These are phyloP conservation scores for Willowsia nigromaculata DNA, from an alignment of 2,888 invertebrate genomes.

Conservation along the genomic window DNA sequence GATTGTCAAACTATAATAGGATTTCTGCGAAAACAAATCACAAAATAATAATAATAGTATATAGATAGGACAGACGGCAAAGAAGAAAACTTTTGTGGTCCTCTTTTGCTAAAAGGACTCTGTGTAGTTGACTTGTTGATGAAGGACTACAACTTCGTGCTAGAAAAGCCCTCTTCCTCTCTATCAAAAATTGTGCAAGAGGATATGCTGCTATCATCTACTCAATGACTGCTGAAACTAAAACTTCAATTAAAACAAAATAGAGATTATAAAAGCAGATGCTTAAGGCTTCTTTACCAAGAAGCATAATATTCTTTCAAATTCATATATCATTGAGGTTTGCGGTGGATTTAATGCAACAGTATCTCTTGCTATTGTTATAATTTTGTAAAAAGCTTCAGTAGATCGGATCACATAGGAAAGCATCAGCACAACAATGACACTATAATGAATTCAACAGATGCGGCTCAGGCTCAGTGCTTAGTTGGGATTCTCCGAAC, in stretches of 20 bases:
- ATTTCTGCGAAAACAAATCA: constrained; percentile 51
- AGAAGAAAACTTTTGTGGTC: not conserved
- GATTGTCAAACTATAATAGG: constrained; percentile 49
- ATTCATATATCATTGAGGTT: not conserved
- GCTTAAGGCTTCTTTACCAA: not conserved
- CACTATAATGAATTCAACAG: constrained; percentile 25
- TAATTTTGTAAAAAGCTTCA: not conserved
- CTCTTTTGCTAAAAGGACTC: not conserved
- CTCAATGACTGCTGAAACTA: not conserved
- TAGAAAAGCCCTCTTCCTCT: too few relatives aligned
- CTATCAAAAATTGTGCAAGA: not conserved
- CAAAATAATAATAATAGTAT: constrained; percentile 38
- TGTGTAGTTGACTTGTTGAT: not conserved
- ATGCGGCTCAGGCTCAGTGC: not conserved
- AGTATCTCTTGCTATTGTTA: not conserved
- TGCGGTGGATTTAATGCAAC: not conserved
- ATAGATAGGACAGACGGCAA: not conserved
- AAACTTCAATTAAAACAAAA: not conserved
- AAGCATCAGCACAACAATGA: not conserved
- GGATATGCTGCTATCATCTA: not conserved
- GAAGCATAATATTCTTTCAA: too few relatives aligned
- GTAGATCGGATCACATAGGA: not conserved
- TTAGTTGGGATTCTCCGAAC: constrained; percentile 7
- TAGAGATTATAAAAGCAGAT: constrained; percentile 7
- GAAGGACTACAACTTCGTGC: not conserved